Base-by-base conservation (phyloP, 2,888 invertebrate species). In the Seira sanloemensis region DNA sequence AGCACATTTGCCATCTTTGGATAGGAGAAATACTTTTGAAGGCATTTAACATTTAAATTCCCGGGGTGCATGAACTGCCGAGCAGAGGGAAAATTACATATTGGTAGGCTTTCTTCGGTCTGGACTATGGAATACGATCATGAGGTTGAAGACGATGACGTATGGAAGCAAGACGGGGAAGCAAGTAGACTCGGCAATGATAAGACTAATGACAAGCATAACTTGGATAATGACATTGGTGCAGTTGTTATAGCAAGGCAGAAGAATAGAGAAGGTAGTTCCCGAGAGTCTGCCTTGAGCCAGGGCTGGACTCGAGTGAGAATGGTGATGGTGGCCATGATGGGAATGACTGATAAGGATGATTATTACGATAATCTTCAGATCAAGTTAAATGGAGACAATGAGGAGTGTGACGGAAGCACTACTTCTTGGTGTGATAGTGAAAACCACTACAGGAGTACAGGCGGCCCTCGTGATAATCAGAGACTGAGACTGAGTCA, bases 191-290 rank as follows among this genome's bases (percentile, higher is more conserved):
- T 37, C 12, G 37, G 12, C 12, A 5, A 37, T 9, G 37, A 37
- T 37, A 37, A 37, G 37, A 12, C 37, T 37, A 37, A 37, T 37
- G 37, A 37, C 37, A 5, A 37, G 37, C 37, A 5, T 37, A 12
- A 37, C 7, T 37, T 37, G 37, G 24, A 71, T 18, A 18, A 69
- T 9, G n/a, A 18, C 5, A 50, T 21, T 25, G 73, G 2, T 27
- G 12, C 65, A 75, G 75, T 75, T 75, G 65, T 75, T 75, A 65
- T 75, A 75, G 75, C 75, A 65, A 75, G 75, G 1, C 5, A n/a
- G n/a, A n/a, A 16, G 16, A 21, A n/a, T 1, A 1, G 1, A 19
- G n/a, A n/a, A 5, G 24, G 26, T 24, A 74, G 62, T 37, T 5
- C 12, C 37, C 5, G 37, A 37, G 12, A 5, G 12, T 37, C 37